Evolutionary conservation across 1,140 invertebrate species (phyloP).

Genomic region (Drosophila sp.): DNA sequence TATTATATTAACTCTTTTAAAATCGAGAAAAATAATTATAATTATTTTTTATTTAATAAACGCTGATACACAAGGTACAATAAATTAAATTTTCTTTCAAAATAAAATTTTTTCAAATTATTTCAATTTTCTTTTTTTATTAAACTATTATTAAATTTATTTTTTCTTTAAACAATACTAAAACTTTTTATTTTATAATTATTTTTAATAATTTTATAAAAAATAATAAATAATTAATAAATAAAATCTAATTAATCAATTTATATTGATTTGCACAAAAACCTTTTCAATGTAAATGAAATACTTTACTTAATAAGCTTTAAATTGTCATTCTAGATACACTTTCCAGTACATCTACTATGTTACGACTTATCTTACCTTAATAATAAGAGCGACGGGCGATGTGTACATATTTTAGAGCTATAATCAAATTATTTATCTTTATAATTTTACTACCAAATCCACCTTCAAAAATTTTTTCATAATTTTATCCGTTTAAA

Average conservation of each 20-base stretch:
- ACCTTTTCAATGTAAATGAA: slow-evolving; percentile 83
- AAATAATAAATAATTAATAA: slow-evolving; percentile 84
- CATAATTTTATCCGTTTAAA: slow-evolving; percentile 42
- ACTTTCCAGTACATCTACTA: slow-evolving; percentile 88
- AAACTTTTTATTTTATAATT: slow-evolving; percentile 79
- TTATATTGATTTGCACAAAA: slow-evolving; percentile 44
- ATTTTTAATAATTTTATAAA: slow-evolving; percentile 83
- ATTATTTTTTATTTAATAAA: too few species aligned
- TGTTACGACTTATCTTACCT: slow-evolving; percentile 88
- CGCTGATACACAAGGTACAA: too few species aligned
- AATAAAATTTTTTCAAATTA: too few species aligned
- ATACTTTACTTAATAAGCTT: slow-evolving; percentile 61
- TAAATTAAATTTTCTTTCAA: too few species aligned
- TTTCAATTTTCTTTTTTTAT: too few species aligned
- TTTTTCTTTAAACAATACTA: slow-evolving; percentile 85
- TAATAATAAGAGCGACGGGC: slow-evolving; percentile 46
- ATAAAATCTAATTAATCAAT: slow-evolving; percentile 57
- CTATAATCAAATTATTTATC: slow-evolving; percentile 84
- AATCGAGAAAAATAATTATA: slow-evolving; percentile 85
- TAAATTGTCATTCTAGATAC: slow-evolving; percentile 42
- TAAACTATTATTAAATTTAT: slow-evolving; percentile 39
- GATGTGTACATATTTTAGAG: slow-evolving; percentile 83
- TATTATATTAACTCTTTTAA: slow-evolving; percentile 84
- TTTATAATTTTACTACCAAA: slow-evolving; percentile 46
- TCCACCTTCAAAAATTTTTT: slow-evolving; percentile 42